Evolutionary conservation across 2,888 invertebrate species (phyloP), one percentile per base, ranked within the genome.

Genomic region (Rosalia funebris): DNA sequence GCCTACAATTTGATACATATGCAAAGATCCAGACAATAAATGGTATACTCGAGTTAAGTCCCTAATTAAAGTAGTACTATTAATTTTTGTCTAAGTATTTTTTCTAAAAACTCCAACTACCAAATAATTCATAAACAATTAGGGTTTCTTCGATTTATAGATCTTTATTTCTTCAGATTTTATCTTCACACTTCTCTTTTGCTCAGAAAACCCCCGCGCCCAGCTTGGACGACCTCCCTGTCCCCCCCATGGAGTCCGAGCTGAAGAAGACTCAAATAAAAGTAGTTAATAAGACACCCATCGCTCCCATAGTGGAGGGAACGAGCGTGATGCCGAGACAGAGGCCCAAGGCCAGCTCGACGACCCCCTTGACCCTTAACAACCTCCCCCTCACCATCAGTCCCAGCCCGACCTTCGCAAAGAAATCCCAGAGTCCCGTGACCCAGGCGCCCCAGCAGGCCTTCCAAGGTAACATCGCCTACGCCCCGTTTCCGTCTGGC

Each of bases 311-410:
- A 1, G 84, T 88, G 5, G 89, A 91, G 76, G 90, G 90, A 54
- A 94, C 94, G 1, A 91, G 91, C 67, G 92, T 94, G 16, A 91
- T 90, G 50, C 93, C 93, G 1, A 83, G 93, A 50, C 92, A 93
- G 77, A 83, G 94, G 69, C 94, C 94, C 7, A 93, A 93, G 78
- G 91, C 88, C 25, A 83, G 79, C 63, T 80, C 82, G 3, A 81
- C 84, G 53, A 77, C 79, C 31, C 82, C 82, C 0, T 64, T 82
- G 46, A 81, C 73, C 52, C 71, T 82, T 19, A 78, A 82, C 70
- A 81, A 83, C 46, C 76, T 86, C 47, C 84, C 85, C 4, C 71
- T 86, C 31, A 84, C 84, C 1, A 70, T 86, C 46, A 85, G 84
- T 59, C 84, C 85, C 32, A 85, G 85, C 77, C 86, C 86, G 15